phyloP scores from a whole-genome alignment of 2,888 invertebrate species.

The Mythimna ferrago region DNA sequence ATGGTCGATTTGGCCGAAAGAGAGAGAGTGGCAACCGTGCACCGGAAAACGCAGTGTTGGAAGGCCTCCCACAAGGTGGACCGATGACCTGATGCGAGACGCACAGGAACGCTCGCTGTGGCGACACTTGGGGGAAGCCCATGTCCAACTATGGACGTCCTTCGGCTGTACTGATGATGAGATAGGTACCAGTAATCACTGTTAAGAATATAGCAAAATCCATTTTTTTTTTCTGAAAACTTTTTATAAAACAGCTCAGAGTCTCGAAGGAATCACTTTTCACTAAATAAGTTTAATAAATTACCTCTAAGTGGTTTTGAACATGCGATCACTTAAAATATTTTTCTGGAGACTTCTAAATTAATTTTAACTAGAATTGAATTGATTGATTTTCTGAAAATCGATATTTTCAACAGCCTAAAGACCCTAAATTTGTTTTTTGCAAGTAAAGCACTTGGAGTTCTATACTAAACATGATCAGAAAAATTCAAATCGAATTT shows the following conservation, averaged over 20 bases:
- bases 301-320: conserved; percentile 20
- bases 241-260: not conserved
- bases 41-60: no score
- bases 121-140: no score
- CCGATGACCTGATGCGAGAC: no score
- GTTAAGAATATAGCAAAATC: not conserved
- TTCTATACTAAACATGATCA: not conserved
- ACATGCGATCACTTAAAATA: not conserved
- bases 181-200: no score
- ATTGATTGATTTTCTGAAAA: not conserved
- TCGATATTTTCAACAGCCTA: not conserved
- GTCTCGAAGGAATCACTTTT: conserved; percentile 27
- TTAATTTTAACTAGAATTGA: no score
- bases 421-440: not conserved
- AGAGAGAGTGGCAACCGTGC: no score
- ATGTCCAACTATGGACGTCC: no score
- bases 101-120: no score
- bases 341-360: no score
- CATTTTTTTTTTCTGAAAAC: conserved; percentile 3
- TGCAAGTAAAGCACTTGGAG: not conserved
- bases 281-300: not conserved
- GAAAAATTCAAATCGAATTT: not conserved
- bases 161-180: no score
- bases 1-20: no score
- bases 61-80: no score